Evolutionary conservation across 2,888 invertebrate genomes (phyloP).

Genomic region (Dioctria rufipes): DNA sequence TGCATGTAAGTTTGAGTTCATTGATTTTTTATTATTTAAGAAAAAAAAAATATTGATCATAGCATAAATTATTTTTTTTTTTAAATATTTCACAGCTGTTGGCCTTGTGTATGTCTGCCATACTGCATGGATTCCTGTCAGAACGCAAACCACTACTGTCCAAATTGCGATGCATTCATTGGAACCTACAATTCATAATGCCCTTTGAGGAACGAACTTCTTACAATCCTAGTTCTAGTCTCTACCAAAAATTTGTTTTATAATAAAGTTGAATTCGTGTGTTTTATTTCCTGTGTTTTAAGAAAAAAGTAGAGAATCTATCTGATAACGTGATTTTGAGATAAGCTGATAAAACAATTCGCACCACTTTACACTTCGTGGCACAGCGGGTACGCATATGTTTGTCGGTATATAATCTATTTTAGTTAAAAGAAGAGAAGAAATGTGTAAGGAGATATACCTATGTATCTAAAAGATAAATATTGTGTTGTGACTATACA

Average conservation of each 20-base stretch:
- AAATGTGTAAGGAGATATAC: no score
- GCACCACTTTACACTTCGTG: no score
- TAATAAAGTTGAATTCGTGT: not conserved
- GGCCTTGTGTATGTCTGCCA: slow-evolving; percentile 75
- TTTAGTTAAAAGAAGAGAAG: no score
- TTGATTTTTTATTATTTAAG: no score
- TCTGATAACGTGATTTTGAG: not conserved
- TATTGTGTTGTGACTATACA: no score
- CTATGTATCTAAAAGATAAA: no score
- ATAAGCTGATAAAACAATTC: no score
- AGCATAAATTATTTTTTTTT: slow-evolving; percentile 8
- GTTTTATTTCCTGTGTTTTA: no score
- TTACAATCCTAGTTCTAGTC: not conserved
- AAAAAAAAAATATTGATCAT: not conserved
- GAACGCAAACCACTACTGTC: slow-evolving; percentile 75
- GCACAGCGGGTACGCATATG: no score
- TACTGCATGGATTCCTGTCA: slow-evolving; percentile 75
- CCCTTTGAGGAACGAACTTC: not conserved
- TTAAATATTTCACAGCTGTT: slow-evolving; percentile 66
- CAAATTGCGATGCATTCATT: slow-evolving; percentile 74
- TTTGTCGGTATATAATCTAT: no score
- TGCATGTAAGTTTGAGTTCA: slow-evolving; percentile 59
- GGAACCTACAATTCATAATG: slow-evolving; percentile 69
- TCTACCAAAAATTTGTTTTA: not conserved
- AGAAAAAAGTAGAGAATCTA: no score